Base-by-base conservation (phyloP, 2,888 invertebrate species). In the Ceramica pisi region DNA sequence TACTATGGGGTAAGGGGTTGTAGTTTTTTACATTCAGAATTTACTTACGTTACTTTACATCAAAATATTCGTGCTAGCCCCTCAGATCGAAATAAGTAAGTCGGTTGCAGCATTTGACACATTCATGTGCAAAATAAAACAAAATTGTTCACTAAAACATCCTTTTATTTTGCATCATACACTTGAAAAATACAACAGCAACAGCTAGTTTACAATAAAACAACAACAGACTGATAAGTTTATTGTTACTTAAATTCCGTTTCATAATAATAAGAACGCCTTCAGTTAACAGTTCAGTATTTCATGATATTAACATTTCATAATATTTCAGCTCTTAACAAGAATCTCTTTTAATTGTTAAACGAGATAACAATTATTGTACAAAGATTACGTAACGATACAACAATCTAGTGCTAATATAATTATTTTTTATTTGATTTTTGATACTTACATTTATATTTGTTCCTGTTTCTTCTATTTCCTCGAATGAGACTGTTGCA, bases 371-470 rank as follows among this genome's bases (percentile, higher is more conserved):
- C 14, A 21, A 41, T 31, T 19, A 56, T 35, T 51, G 44, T 41
- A 59, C 26, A 46, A 59, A 64, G 48, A 65, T 75, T 75, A 69
- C 26, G 53, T 46, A 77, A 78, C 26, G 7, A 21, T 5, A 51
- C n/a, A 61, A 51, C n/a, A 61, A 56, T 74, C 68, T 68, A 53
- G 48, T 62, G 57, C 26, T 51, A 31, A 55, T 69, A 66, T 63
- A 60, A 38, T 60, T 66, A n/a, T 19, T 60, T 59, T 78, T 68
- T 1, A 21, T 64, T 67, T 78, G 59, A 57, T 80, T 78, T 77
- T 80, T 26, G 8, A 46, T 46, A 51, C 12, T 66, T 41, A 44
- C 50, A 14, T 57, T 71, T 41, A 46, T 51, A n/a, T n/a, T 35
- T 66, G 19, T 59, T 48, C 46, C 62, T 61, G 31, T 48, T 31